Evolutionary conservation across 2,888 invertebrate species (phyloP).

Genomic region (Noctua janthina): DNA sequence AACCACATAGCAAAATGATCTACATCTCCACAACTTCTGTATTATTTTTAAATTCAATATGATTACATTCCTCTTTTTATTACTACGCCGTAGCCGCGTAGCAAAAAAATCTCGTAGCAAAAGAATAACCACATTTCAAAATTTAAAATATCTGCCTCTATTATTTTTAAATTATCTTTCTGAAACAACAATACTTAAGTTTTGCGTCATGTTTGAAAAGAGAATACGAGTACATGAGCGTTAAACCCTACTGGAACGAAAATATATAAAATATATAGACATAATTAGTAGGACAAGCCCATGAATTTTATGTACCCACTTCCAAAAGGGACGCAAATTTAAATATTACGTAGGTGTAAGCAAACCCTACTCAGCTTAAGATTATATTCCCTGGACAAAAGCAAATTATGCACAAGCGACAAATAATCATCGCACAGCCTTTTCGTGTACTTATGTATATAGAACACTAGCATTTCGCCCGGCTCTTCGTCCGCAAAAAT

Average conservation of each 20-base stretch:
- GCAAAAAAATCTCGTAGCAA: neutral
- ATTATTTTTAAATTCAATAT: neutral
- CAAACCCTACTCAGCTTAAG: slow-evolving; percentile 25
- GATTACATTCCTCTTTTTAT: neutral
- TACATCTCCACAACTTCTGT: neutral
- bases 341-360: slow-evolving; percentile 36
- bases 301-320: slow-evolving; percentile 24
- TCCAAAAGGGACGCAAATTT: slow-evolving; percentile 44
- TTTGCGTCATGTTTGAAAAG: neutral
- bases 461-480: no score
- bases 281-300: slow-evolving; percentile 2
- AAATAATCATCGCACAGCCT: slow-evolving; percentile 24
- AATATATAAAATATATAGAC: neutral
- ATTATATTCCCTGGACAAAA: slow-evolving; percentile 40
- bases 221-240: neutral
- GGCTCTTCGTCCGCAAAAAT: no score
- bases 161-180: neutral
- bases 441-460: neutral
- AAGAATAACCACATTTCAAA: neutral
- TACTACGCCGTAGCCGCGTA: slow-evolving; percentile 15
- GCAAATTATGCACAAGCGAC: slow-evolving; percentile 30
- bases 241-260: neutral
- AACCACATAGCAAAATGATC: neutral
- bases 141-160: no score
- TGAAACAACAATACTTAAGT: neutral